phyloP scores from a whole-genome alignment of 2,888 invertebrate species.

The Tolmerus cingulatus region DNA sequence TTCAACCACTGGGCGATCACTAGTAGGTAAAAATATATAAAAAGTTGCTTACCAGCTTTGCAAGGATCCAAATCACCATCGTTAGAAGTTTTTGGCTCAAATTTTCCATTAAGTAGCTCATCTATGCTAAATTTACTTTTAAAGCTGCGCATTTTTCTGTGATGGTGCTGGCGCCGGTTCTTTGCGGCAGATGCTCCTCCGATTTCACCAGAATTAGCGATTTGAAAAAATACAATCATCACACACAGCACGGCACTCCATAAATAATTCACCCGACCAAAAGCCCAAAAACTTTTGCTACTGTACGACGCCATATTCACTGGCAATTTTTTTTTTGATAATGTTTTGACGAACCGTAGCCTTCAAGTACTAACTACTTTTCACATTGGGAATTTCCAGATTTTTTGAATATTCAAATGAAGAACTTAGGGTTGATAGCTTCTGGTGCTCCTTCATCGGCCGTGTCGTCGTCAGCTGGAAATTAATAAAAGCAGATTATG shows the following conservation, averaged over 20 bases:
- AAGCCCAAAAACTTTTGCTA: neutral
- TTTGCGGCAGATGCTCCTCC: neutral
- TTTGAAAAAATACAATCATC: neutral
- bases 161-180: conserved; percentile 42
- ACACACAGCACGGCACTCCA: conserved; percentile 2
- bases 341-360: neutral
- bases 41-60: conserved; percentile 77
- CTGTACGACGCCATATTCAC: conserved; percentile 10
- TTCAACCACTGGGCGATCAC: too few relatives aligned
- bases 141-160: conserved; percentile 48
- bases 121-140: conserved; percentile 70
- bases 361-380: neutral
- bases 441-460: neutral
- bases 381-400: neutral
- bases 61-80: conserved; percentile 86
- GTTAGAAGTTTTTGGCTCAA: conserved; percentile 73
- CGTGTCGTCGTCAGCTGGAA: neutral
- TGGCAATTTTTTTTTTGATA: neutral
- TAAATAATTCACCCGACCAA: neutral
- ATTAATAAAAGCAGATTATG: conserved; percentile 14
- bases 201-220: neutral
- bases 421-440: neutral
- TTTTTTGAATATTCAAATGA: neutral
- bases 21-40: too few relatives aligned
- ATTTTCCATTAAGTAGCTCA: conserved; percentile 71